Percentiles rank a stretch among this genome's conserved stretches.
Conservation (phyloP, 92 coral and sea anemone genomes). For the Paragorgia papillata region DNA sequence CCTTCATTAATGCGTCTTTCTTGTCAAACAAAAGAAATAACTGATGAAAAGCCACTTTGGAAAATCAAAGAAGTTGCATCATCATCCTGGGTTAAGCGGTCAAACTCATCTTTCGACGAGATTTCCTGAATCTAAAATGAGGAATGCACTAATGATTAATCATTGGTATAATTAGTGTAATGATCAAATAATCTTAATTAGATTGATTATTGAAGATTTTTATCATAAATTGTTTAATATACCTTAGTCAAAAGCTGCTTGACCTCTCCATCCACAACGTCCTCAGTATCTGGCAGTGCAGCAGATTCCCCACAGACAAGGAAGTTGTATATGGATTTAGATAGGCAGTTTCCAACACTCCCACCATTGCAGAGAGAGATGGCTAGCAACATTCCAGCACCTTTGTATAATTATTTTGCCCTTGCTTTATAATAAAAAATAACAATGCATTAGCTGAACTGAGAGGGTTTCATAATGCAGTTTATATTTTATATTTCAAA, state of each 20-base stretch:
- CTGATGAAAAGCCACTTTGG: conserved; percentile 24
- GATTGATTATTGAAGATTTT: background rate
- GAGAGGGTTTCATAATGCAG: too few species aligned
- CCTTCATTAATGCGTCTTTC: background rate
- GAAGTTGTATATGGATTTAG: background rate
- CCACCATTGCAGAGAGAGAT: conserved; percentile 22
- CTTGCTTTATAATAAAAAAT: conserved; percentile 23
- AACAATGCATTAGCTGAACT: too few species aligned
- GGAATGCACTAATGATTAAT: too few species aligned
- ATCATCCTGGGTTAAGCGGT: background rate
- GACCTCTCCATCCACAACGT: background rate
- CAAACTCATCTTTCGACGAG: background rate
- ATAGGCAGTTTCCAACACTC: conserved; percentile 12
- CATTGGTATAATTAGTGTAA: background rate
- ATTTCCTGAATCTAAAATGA: too few species aligned
- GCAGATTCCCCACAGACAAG: conserved; percentile 11
- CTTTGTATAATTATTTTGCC: conserved; percentile 16
- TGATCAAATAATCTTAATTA: background rate
- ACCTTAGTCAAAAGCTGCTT: background rate
- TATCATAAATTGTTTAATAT: background rate
- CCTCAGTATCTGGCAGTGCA: background rate
- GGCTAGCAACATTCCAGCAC: background rate
- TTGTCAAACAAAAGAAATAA: conserved; percentile 13
- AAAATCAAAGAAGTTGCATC: conserved; percentile 3
- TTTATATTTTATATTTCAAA: too few species aligned